Base-by-base conservation (phyloP, 2,888 invertebrate genomes). In the Taenaris catops region DNA sequence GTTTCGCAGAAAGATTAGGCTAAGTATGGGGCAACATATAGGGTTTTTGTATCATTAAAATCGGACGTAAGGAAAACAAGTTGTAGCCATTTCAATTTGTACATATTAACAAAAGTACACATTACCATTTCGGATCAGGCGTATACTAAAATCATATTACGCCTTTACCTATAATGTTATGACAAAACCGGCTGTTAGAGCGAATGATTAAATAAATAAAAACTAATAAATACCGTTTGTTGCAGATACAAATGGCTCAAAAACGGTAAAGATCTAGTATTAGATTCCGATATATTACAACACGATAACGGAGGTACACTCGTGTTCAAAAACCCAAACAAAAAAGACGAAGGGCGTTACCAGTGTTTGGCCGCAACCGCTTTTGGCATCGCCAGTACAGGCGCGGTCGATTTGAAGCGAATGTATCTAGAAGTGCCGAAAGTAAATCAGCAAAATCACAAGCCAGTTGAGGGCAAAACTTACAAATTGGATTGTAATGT, bases 191-290 rank as follows among this genome's bases (percentile, higher is more conserved):
- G n/a, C n/a, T n/a, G n/a, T n/a, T n/a, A n/a, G n/a, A n/a, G n/a
- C n/a, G n/a, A 14, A 14, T 14, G 4, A 14, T 3, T 3, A 14
- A 14, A 4, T 14, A 14, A 14, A 14, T 14, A 14, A 14, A 14
- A 14, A 14, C 14, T 4, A 3, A 14, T 4, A 14, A 6, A 6
- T 17, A 6, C 6, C 1, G 6, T n/a, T 7, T n/a, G 3, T 25
- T 24, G 23, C 49, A 80, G 80, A 32, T 80, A 67, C 38, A 46
- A 63, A 14, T 80, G 81, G 81, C 44, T 49, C 0, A 79, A 75
- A 45, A 53, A 76, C 23, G 72, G 64, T 1, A 50, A 60, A 14
- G 55, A 60, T 0, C 58, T 69, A 28, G 44, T 53, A 23, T 49
- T 46, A 1, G 32, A 38, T 6, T 40, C 49, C 0, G 48, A 60